A percentile compares a stretch with the other conserved stretches of the same genome.
These are phyloP conservation scores for Hesperophylax magnus DNA, from an alignment of 1,140 invertebrate genomes.

Conservation along the genomic window DNA sequence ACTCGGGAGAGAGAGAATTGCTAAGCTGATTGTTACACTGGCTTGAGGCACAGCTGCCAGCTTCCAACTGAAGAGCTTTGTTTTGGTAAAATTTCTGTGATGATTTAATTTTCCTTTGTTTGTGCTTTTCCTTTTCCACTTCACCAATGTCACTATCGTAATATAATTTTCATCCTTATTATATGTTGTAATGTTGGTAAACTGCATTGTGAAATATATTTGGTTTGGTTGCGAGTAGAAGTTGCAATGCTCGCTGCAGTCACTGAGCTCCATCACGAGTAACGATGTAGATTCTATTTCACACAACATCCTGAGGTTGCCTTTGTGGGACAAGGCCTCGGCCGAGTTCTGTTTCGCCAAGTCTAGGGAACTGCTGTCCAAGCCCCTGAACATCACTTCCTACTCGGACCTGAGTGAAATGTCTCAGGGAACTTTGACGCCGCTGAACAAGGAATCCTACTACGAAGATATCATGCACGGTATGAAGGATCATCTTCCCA, in stretches of 20 bases:
- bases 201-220: conserved; percentile 3
- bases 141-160: conserved; percentile 8
- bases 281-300: conserved; percentile 49
- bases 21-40: too few species aligned
- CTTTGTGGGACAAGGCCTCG: conserved; percentile 80
- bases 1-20: too few species aligned
- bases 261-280: conserved; percentile 42
- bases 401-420: conserved; percentile 48
- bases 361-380: conserved; percentile 77
- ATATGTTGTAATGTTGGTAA: background rate
- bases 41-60: too few species aligned
- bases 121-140: conserved; percentile 19
- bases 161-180: background rate
- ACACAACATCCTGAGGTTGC: conserved; percentile 68
- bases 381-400: conserved; percentile 65
- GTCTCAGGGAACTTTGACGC: conserved; percentile 29
- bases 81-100: too few species aligned
- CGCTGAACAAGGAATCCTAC: conserved; percentile 29
- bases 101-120: conserved; percentile 24
- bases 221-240: conserved; percentile 14
- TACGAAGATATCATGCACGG: conserved; percentile 15
- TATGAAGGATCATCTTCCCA: conserved; percentile 2
- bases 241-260: conserved; percentile 44
- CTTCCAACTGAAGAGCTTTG: too few species aligned
- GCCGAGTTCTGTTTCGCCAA: conserved; percentile 83